Conservation (phyloP, 2,888 invertebrate genomes). For the Cosmopolites sordidus region DNA sequence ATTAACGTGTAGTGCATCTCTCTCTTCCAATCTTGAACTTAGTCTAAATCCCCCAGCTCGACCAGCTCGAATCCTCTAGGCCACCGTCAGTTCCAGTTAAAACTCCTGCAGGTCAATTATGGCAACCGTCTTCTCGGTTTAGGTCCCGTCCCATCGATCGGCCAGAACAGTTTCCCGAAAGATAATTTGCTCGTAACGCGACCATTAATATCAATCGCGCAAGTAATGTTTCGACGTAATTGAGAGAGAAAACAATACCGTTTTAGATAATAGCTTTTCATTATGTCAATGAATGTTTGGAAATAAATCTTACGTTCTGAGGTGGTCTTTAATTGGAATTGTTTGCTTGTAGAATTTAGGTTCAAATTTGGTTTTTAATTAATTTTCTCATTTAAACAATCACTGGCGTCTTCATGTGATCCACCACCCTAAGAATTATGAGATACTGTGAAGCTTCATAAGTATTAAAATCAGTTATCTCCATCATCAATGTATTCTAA, state of each 20-base stretch:
- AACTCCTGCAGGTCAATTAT: constrained; percentile 16
- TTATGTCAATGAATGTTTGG: constrained; percentile 16
- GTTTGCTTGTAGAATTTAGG: neutral
- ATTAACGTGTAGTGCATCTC: too few species aligned
- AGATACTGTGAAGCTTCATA: too few species aligned
- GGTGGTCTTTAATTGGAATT: constrained; percentile 1
- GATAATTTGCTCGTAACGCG: neutral
- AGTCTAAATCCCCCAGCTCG: too few species aligned
- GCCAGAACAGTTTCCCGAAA: constrained; percentile 3
- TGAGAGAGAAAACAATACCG: constrained; percentile 21
- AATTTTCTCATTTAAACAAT: too few species aligned
- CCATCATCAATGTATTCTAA: too few species aligned
- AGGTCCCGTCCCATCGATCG: constrained; percentile 4
- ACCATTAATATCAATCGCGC: constrained; percentile 23
- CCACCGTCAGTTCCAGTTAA: constrained; percentile 9
- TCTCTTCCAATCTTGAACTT: too few species aligned
- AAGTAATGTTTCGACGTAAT: constrained; percentile 21
- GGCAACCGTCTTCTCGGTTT: constrained; percentile 11
- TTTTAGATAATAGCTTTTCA: constrained; percentile 24
- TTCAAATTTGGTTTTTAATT: too few species aligned
- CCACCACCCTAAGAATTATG: too few species aligned
- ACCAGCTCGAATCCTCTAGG: too few species aligned
- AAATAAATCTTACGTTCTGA: constrained; percentile 13
- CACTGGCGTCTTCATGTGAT: too few species aligned
- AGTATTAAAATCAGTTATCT: too few species aligned